Base-by-base conservation (phyloP, 2,888 invertebrate species). In the Lasioglossum pauxillum region DNA sequence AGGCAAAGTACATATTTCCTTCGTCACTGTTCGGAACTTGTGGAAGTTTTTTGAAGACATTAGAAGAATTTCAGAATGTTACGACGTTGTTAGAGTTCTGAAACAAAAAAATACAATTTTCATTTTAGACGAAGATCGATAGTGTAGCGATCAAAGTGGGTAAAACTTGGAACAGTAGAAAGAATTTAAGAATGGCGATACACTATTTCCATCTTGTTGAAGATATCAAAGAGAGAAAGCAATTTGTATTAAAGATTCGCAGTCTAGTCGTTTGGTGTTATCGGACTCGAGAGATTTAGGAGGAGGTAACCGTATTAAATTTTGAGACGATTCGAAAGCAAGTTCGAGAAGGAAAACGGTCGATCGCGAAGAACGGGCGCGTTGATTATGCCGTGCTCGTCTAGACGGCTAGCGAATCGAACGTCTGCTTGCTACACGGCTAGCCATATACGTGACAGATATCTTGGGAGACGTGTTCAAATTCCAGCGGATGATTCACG, bases 401-500 rank as follows among this genome's bases (percentile, higher is more conserved):
- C 76, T 72, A 81, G 75, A 81, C 67, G 67, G 67, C 44, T 57
- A 73, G 73, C 27, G 82, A 84, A 82, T 82, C 73, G 83, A 83
- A 81, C 76, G 72, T 41, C 60, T n/a, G 57, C 31, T 82, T 19
- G 78, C 46, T 73, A 72, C 74, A 69, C 69, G 80, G 49, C 60
- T 57, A 46, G 57, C 73, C 82, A 19, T 23, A 38, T 82, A 84
- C 84, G 84, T 84, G 84, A 84, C 84, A 74, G 73, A 84, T 82
- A 84, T 74, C 82, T 67, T 19, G 46, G 57, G 74, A 27, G 75
- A 84, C 84, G 84, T 74, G 84, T 74, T 84, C 77, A 74, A 84
- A 82, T 77, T 82, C 77, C 82, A 67, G 0, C 23, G 72, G 53
- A 85, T 85, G 79, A 85, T 85, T 73, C 84, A 67, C 72, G 78